These are phyloP conservation scores for Musca vetustissima DNA, from an alignment of 1,140 invertebrate species.

Conservation along the genomic window DNA sequence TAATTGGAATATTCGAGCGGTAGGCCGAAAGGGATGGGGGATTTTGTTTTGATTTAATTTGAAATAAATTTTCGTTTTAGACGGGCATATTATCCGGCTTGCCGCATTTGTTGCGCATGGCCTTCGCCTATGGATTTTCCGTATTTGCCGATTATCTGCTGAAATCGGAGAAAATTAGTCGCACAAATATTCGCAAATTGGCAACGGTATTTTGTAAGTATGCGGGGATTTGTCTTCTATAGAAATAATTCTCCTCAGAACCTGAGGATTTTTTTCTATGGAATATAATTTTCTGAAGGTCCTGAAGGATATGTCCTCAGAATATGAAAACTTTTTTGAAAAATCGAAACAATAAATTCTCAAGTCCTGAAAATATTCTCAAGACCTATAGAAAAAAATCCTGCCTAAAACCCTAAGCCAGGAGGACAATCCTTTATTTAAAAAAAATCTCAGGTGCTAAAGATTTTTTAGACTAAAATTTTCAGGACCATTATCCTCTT, in stretches of 20 bases:
- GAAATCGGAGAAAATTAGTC: slow-evolving; percentile 59
- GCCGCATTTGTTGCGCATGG: slow-evolving; percentile 66
- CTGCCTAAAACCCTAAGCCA: too few relatives aligned
- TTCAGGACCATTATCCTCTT: too few relatives aligned
- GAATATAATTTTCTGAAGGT: too few relatives aligned
- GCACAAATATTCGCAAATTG: slow-evolving; percentile 66
- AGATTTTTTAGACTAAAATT: too few relatives aligned
- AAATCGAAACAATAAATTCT: too few relatives aligned
- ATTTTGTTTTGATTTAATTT: background rate
- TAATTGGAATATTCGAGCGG: slow-evolving; percentile 76
- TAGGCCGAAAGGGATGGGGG: slow-evolving; percentile 54
- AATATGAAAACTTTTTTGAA: too few relatives aligned
- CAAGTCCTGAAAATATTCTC: too few relatives aligned
- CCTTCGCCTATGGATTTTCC: slow-evolving; percentile 64
- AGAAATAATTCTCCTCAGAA: slow-evolving; percentile 64
- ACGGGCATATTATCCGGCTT: slow-evolving; percentile 67
- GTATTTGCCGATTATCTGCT: slow-evolving; percentile 64
- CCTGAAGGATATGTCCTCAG: too few relatives aligned
- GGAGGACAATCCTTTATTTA: too few relatives aligned
- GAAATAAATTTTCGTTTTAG: slow-evolving; percentile 55
- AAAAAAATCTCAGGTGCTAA: too few relatives aligned
- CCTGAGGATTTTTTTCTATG: slow-evolving; percentile 64
- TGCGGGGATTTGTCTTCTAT: slow-evolving; percentile 59
- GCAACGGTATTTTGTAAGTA: slow-evolving; percentile 63
- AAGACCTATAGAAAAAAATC: too few relatives aligned